Evolutionary conservation across 1,140 invertebrate species (phyloP), one percentile per base, ranked within the genome.

Genomic region (Leptopilina boulardi): DNA sequence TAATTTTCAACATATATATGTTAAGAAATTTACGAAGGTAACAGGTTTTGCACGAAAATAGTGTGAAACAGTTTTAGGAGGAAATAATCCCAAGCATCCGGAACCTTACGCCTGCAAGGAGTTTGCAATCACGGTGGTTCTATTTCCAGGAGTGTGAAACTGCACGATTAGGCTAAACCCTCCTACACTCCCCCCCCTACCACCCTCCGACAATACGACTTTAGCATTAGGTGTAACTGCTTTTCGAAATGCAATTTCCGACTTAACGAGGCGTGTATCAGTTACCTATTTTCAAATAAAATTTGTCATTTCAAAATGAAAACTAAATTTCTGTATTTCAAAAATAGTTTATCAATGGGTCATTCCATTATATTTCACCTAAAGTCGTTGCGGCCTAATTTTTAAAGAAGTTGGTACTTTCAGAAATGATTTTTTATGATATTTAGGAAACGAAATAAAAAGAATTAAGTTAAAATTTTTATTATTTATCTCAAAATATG

Each of bases 101-200:
- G 56, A 15, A 66, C 26, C 56, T 26, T 66, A 66, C 15, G 3
- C 56, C 26, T 66, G 23, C n/a, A n/a, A n/a, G 23, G 21, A 30
- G 56, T 30, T 66, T n/a, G 56, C 56, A 66, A 66, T 66, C 56
- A 66, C 23, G 15, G 21, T 66, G 10, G 23, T 66, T 66, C 56
- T 66, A 66, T 66, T 66, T 66, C 56, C 56, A 66, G n/a, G n/a
- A n/a, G 56, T 66, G 56, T 4, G 56, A 66, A 66, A 66, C 56
- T 30, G 23, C 15, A 15, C 23, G 56, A 66, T 66, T 66, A 66
- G 56, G 56, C 56, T 66, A 66, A 66, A 13, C 9, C 23, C n/a
- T n/a, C n/a, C n/a, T n/a, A n/a, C n/a, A n/a, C n/a, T n/a, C n/a
- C n/a, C n/a, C n/a, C n/a, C n/a, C n/a, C n/a, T n/a, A n/a, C n/a